phyloP scores from a whole-genome alignment of 2,113 vertebrate species.

The Scopus umbretta region DNA sequence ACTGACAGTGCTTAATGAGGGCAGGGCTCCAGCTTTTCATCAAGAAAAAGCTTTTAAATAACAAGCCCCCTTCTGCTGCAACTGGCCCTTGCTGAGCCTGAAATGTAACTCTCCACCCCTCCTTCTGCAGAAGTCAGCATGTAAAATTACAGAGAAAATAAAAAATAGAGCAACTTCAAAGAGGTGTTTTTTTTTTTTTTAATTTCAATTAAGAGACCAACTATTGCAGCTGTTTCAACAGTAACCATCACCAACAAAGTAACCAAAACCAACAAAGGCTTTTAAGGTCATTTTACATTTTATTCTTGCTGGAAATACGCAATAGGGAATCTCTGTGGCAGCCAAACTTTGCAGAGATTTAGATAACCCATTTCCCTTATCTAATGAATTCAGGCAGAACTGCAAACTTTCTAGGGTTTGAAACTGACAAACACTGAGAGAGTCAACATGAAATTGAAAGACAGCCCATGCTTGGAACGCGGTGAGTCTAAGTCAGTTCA shows the following conservation, averaged over 20 bases:
- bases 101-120: neutral
- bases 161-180: slow-evolving; percentile 31
- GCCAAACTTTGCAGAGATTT: slow-evolving; percentile 16
- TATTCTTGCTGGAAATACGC: slow-evolving; percentile 13
- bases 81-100: neutral
- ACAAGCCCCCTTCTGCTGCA: neutral
- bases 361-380: slow-evolving; percentile 49
- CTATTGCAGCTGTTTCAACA: slow-evolving; percentile 16
- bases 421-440: slow-evolving; percentile 39
- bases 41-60: neutral
- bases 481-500: neutral
- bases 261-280: slow-evolving; percentile 2
- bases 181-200: neutral
- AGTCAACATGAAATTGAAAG: slow-evolving; percentile 38
- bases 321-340: neutral
- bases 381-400: slow-evolving; percentile 53
- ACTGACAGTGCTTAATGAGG: neutral
- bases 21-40: neutral
- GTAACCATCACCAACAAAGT: neutral
- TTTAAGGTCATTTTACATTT: slow-evolving; percentile 30
- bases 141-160: slow-evolving; percentile 5
- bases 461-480: neutral
- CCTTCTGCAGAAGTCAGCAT: neutral
- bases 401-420: slow-evolving; percentile 39
- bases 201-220: neutral